Conservation (phyloP, 2,888 invertebrate genomes). For the Leptothorax acervorum region DNA sequence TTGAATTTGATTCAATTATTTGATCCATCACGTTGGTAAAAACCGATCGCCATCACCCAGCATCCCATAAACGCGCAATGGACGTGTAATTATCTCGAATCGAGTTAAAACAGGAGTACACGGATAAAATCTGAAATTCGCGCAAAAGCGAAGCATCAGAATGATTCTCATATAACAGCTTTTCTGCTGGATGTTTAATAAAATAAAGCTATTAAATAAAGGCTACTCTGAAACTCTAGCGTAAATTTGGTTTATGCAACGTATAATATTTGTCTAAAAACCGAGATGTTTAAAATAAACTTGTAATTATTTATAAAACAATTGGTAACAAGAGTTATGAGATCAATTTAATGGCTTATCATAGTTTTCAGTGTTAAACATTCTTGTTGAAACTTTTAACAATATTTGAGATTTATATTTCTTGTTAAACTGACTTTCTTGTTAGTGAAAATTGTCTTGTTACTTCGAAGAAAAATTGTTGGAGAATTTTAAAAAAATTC, state of each 20-base stretch:
- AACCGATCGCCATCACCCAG: neutral
- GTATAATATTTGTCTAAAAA: neutral
- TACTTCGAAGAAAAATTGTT: neutral
- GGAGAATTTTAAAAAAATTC: constrained; percentile 10
- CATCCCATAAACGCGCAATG: constrained; percentile 26
- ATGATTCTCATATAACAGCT: constrained; percentile 1
- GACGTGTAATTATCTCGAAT: constrained; percentile 25
- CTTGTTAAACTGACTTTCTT: neutral
- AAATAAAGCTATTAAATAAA: neutral
- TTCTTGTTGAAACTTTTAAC: neutral
- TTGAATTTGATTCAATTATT: constrained; percentile 44
- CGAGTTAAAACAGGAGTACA: neutral
- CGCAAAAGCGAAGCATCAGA: neutral
- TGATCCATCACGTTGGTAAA: constrained; percentile 30
- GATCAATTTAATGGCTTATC: neutral
- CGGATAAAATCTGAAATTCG: neutral
- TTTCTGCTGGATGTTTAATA: constrained; percentile 6
- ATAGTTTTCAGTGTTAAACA: neutral
- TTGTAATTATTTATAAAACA: neutral
- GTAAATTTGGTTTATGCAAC: neutral
- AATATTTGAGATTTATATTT: no score
- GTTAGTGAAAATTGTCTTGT: neutral
- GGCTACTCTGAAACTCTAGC: neutral
- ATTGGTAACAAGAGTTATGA: neutral
- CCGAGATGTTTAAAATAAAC: neutral